These are phyloP conservation scores for Strigamia transsilvanica DNA, from an alignment of 2,888 invertebrate genomes.

Conservation along the genomic window DNA sequence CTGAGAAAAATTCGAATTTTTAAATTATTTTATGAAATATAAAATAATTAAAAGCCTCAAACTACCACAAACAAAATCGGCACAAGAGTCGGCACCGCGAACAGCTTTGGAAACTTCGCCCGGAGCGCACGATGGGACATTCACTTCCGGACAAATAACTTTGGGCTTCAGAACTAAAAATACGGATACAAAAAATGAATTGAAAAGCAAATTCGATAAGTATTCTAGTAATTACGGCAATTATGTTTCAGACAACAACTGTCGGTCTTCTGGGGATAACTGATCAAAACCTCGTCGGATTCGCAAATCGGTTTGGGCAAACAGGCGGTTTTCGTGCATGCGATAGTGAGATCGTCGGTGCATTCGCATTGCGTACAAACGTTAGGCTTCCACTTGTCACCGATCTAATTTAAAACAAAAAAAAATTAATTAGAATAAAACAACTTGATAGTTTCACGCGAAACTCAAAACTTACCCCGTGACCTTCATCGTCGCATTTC, in stretches of 20 bases:
- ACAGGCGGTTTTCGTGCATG: conserved; percentile 57
- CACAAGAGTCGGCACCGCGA: conserved; percentile 73
- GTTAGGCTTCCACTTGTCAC: conserved; percentile 75
- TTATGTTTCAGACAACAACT: conserved; percentile 56
- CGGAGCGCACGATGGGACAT: conserved; percentile 74
- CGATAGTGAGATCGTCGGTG: conserved; percentile 60
- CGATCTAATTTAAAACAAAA: conserved; percentile 61
- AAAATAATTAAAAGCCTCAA: background rate
- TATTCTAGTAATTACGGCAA: conserved; percentile 56
- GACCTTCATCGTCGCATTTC: conserved; percentile 78
- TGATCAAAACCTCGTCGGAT: conserved; percentile 55
- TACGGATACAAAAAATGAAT: background rate
- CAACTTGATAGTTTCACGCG: too few relatives aligned
- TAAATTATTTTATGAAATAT: background rate
- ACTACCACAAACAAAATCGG: conserved; percentile 72
- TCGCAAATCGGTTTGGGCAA: conserved; percentile 56
- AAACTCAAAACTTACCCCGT: conserved; percentile 61
- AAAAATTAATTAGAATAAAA: background rate
- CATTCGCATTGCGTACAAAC: conserved; percentile 80
- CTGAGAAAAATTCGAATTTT: conserved; percentile 63
- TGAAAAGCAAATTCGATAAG: background rate
- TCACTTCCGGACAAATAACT: conserved; percentile 68
- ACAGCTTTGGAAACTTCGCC: conserved; percentile 77
- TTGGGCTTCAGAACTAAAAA: background rate
- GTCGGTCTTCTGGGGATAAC: conserved; percentile 36